Percentiles rank a stretch among this genome's conserved stretches.
Conservation (phyloP, 1,140 invertebrate species). For the Macrobrachium rosenbergii region DNA sequence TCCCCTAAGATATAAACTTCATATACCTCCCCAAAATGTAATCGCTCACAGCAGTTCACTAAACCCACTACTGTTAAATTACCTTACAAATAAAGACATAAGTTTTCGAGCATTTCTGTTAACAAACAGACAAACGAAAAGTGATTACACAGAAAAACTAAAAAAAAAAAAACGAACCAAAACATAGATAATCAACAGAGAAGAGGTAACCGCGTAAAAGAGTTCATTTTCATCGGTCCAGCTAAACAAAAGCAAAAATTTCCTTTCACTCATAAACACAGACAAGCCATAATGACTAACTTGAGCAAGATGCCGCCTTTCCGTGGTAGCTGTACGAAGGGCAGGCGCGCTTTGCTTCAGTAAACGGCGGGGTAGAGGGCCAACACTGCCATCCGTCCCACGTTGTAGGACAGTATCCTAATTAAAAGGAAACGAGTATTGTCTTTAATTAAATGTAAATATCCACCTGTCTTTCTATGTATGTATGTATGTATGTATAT, state of each 20-base stretch:
- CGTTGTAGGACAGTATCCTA: constrained; percentile 69
- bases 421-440: no score
- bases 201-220: no score
- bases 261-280: neutral
- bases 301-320: constrained; percentile 68
- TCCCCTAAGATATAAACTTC: no score
- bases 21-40: no score
- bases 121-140: no score
- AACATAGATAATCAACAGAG: no score
- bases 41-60: no score
- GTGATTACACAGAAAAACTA: no score
- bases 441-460: neutral
- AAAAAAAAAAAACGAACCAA: no score
- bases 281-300: constrained; percentile 67
- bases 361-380: constrained; percentile 66
- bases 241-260: neutral
- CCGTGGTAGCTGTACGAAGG: constrained; percentile 70
- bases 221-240: neutral
- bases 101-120: no score
- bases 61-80: no score
- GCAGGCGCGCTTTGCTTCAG: constrained; percentile 67
- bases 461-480: neutral
- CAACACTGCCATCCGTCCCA: constrained; percentile 74
- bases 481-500: neutral
- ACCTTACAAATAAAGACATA: no score